Conservation (phyloP, 2,888 invertebrate species). For the Athrips mouffetella region DNA sequence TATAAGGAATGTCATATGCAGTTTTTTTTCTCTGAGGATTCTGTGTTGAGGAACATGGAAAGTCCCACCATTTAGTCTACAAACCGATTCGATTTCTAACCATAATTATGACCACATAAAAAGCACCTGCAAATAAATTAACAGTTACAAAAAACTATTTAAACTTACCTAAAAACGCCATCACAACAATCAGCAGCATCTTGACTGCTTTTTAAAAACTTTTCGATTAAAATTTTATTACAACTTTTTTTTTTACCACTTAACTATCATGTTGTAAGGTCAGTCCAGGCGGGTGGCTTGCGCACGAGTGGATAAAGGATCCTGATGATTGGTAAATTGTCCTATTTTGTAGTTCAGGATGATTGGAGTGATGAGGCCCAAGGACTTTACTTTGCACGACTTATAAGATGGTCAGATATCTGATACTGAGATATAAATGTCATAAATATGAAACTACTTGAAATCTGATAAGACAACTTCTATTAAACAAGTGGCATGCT, state of each 20-base stretch:
- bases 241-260: background rate
- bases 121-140: background rate
- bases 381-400: slow-evolving; percentile 48
- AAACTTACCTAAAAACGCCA: slow-evolving; percentile 33
- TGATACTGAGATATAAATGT: background rate
- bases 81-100: background rate
- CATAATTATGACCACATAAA: background rate
- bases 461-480: too few species aligned
- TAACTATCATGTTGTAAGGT: slow-evolving; percentile 14
- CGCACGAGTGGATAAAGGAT: slow-evolving; percentile 24
- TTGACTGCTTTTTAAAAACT: slow-evolving; percentile 10
- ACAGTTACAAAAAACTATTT: background rate
- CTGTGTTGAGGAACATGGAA: too few species aligned
- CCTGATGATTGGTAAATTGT: slow-evolving; percentile 66
- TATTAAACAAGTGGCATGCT: too few species aligned
- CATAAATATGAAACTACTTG: too few species aligned
- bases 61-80: too few species aligned
- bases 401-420: background rate
- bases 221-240: slow-evolving; percentile 1
- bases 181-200: slow-evolving; percentile 28
- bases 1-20: too few species aligned
- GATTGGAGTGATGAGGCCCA: slow-evolving; percentile 53
- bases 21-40: too few species aligned
- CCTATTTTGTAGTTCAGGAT: slow-evolving; percentile 45
- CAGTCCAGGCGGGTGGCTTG: slow-evolving; percentile 16